These are phyloP conservation scores for Myotis daubentonii DNA, from an alignment of 2,797 vertebrate genomes.

Conservation along the genomic window DNA sequence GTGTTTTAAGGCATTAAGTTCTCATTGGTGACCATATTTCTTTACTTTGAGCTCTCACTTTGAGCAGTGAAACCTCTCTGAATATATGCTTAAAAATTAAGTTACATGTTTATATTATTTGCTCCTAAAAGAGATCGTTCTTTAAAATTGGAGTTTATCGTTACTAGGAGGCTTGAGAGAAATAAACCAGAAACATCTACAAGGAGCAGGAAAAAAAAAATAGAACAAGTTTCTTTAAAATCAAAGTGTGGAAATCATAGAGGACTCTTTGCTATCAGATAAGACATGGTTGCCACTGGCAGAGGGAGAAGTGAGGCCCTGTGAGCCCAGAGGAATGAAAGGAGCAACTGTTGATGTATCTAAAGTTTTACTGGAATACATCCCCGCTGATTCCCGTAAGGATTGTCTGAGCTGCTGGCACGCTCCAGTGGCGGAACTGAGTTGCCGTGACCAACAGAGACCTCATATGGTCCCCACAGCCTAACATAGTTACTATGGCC, in stretches of 20 bases:
- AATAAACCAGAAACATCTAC: background rate
- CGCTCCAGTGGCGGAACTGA: background rate
- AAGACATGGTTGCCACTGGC: background rate
- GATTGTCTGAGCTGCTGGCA: no score
- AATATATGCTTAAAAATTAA: constrained; percentile 42
- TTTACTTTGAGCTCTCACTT: background rate
- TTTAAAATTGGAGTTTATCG: background rate
- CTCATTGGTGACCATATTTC: background rate
- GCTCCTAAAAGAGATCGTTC: constrained; percentile 10
- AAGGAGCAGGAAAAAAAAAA: background rate
- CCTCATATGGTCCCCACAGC: background rate
- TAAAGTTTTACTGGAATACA: background rate
- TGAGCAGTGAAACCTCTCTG: background rate
- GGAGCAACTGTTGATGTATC: background rate
- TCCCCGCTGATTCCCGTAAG: fast-evolving
- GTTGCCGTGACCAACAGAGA: no score
- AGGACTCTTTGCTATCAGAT: background rate
- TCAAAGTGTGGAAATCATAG: background rate
- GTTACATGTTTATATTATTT: background rate
- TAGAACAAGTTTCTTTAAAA: background rate
- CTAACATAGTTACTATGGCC: background rate
- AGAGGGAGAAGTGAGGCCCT: background rate
- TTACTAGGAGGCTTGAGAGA: background rate
- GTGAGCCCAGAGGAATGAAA: fast-evolving
- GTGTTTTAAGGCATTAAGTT: background rate